Conservation (phyloP, 2,797 vertebrate genomes). For the Myripristis murdjan region DNA sequence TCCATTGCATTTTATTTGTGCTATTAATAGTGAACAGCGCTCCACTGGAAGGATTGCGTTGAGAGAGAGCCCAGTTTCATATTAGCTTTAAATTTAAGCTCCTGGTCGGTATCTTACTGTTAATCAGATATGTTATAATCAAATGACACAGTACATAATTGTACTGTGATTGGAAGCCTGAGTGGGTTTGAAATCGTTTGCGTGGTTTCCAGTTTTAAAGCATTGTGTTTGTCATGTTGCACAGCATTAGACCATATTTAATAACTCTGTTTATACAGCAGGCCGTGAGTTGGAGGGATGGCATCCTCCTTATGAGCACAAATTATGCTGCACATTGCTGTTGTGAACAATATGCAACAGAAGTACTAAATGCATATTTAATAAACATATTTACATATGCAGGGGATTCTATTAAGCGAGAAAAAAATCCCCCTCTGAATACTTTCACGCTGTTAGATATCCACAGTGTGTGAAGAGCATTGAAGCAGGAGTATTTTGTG, state of each 20-base stretch:
- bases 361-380: too few relatives aligned
- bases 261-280: background rate
- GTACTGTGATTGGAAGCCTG: background rate
- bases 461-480: too few relatives aligned
- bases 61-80: background rate
- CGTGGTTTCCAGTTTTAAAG: background rate
- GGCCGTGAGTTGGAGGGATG: conserved; percentile 10
- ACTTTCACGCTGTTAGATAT: too few relatives aligned
- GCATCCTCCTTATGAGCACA: conserved; percentile 7
- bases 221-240: background rate
- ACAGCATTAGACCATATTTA: too few relatives aligned
- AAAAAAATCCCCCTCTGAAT: too few relatives aligned
- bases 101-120: background rate
- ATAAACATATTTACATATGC: too few relatives aligned
- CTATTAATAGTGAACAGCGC: background rate
- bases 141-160: background rate
- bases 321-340: background rate
- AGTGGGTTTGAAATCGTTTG: too few relatives aligned
- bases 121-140: background rate
- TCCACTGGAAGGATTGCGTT: background rate
- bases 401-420: too few relatives aligned
- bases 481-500: too few relatives aligned
- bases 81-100: background rate
- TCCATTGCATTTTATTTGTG: conserved; percentile 23
- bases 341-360: too few relatives aligned